Percentiles rank a stretch among this genome's conserved stretches.
phyloP scores from a whole-genome alignment of 1,140 invertebrate species.

The Helicoverpa armigera region DNA sequence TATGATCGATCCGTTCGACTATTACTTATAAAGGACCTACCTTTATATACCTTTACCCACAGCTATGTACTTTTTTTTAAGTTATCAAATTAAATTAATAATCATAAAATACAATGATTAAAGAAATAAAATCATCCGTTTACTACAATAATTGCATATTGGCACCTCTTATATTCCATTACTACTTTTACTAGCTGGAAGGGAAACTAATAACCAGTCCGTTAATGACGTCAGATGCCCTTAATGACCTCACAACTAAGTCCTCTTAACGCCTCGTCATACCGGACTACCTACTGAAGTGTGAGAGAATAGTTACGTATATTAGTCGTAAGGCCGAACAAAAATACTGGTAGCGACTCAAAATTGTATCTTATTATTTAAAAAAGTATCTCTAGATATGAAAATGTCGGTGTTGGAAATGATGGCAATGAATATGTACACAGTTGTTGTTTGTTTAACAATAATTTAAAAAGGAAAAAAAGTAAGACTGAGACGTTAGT shows the following conservation, averaged over 20 bases:
- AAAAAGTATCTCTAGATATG: no score
- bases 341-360: no score
- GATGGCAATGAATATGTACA: no score
- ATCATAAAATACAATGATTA: no score
- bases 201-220: constrained; percentile 22
- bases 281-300: neutral
- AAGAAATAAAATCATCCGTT: no score
- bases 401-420: no score
- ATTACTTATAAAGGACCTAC: no score
- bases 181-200: neutral
- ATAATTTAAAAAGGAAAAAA: neutral
- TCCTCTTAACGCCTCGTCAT: constrained; percentile 20
- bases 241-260: constrained; percentile 32
- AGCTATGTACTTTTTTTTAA: no score
- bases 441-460: neutral
- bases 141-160: neutral
- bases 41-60: no score
- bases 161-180: constrained; percentile 6
- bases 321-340: neutral
- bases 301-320: neutral
- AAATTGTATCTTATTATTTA: no score
- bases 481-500: neutral
- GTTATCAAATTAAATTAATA: no score
- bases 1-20: no score
- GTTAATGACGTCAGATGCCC: constrained; percentile 7